A percentile compares a stretch with the other conserved stretches of the same genome.
Evolutionary conservation across 2,113 vertebrate genomes (phyloP).

Genomic region (Alethe castanea): DNA sequence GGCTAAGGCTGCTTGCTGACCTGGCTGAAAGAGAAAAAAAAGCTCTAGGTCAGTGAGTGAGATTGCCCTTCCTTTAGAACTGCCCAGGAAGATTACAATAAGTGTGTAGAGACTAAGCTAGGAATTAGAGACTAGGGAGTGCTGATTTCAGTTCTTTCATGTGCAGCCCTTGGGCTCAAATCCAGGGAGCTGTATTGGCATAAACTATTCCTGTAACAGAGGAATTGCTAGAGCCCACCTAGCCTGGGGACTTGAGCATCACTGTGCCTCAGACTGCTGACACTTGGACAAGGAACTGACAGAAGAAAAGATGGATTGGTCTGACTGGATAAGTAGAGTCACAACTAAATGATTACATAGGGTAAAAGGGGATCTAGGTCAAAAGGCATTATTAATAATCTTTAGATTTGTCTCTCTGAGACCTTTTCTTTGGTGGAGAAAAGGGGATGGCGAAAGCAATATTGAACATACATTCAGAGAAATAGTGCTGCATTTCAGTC

Average conservation of each 20-base stretch:
- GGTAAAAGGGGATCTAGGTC: background rate
- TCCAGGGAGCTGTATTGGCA: background rate
- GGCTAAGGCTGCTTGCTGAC: slow-evolving; percentile 1
- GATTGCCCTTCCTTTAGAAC: slow-evolving; percentile 11
- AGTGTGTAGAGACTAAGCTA: background rate
- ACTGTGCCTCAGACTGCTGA: background rate
- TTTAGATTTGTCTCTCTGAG: background rate
- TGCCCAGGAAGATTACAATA: slow-evolving; percentile 10
- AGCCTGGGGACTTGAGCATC: background rate
- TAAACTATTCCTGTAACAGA: background rate
- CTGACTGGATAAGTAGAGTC: background rate
- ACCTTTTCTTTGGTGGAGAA: background rate
- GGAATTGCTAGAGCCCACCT: background rate
- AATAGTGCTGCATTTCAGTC: background rate
- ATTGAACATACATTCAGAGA: background rate
- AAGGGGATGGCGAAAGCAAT: background rate
- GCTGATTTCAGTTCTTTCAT: slow-evolving; percentile 23
- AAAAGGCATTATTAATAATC: background rate
- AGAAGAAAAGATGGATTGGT: background rate
- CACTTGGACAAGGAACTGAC: background rate
- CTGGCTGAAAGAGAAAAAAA: slow-evolving; percentile 6
- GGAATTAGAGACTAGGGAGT: slow-evolving; percentile 8
- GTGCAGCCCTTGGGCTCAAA: background rate
- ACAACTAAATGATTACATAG: background rate
- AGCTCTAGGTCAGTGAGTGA: background rate